phyloP scores from a whole-genome alignment of 1,140 invertebrate species.

The Atta cephalotes region DNA sequence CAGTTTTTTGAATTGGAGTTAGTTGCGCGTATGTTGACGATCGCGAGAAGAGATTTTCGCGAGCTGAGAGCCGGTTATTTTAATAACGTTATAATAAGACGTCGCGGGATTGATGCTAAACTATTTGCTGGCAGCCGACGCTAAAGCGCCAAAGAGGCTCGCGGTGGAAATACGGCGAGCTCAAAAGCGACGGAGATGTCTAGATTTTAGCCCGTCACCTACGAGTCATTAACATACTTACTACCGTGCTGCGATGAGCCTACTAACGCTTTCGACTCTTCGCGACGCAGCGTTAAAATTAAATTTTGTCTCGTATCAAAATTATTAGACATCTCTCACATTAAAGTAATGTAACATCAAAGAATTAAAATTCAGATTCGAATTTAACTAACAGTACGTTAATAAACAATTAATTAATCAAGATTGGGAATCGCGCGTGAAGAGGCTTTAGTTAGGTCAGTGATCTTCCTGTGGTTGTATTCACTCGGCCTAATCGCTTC shows the following conservation, averaged over 20 bases:
- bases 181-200: conserved; percentile 76
- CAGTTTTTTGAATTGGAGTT: conserved; percentile 68
- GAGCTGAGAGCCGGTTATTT: conserved; percentile 80
- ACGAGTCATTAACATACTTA: conserved; percentile 85
- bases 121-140: conserved; percentile 85
- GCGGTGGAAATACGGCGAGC: conserved; percentile 51
- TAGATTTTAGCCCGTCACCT: conserved; percentile 84
- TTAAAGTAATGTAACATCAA: not conserved
- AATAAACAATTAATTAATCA: not conserved
- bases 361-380: not conserved
- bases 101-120: conserved; percentile 85
- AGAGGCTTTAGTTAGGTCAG: conserved; percentile 16
- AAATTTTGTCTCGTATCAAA: conserved; percentile 57
- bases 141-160: conserved; percentile 76
- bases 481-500: conserved; percentile 71
- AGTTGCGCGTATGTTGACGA: conserved; percentile 1
- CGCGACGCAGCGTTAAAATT: conserved; percentile 71
- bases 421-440: conserved; percentile 9
- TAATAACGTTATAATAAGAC: conserved; percentile 87
- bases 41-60: conserved; percentile 24
- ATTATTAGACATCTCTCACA: not conserved
- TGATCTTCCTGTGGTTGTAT: conserved; percentile 45
- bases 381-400: not conserved
- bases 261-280: conserved; percentile 57
- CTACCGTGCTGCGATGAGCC: conserved; percentile 46